A percentile compares a stretch with the other conserved stretches of the same genome.
Evolutionary conservation across 2,888 invertebrate species (phyloP).

Genomic region (Thymelicus acteon): DNA sequence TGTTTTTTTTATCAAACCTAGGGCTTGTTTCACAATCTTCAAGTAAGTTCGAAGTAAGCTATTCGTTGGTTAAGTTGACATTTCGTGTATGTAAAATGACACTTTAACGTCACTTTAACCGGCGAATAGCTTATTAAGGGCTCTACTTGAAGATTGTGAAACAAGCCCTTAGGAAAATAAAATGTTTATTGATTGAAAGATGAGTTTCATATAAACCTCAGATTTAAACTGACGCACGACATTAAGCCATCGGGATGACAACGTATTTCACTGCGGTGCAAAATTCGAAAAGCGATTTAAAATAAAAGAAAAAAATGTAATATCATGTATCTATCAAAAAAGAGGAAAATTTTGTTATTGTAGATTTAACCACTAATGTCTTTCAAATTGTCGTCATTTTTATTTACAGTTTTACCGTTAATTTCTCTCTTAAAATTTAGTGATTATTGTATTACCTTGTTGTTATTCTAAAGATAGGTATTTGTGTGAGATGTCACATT

Average conservation of each 20-base stretch:
- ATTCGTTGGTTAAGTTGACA: too few relatives aligned
- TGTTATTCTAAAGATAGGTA: constrained; percentile 75
- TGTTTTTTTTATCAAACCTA: too few relatives aligned
- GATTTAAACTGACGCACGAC: constrained; percentile 23
- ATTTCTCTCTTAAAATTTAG: constrained; percentile 76
- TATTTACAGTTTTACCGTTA: constrained; percentile 79
- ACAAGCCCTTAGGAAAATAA: too few relatives aligned
- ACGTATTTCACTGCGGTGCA: constrained; percentile 59
- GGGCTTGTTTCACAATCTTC: too few relatives aligned
- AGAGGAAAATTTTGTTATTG: constrained; percentile 81
- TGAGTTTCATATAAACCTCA: not conserved
- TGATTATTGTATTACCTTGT: constrained; percentile 75
- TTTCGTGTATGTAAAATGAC: too few relatives aligned
- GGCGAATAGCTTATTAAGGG: too few relatives aligned
- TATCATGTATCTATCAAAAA: constrained; percentile 79
- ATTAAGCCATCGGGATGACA: constrained; percentile 74
- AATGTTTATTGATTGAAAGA: not conserved
- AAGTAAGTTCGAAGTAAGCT: too few relatives aligned
- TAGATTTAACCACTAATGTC: constrained; percentile 81
- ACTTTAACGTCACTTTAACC: too few relatives aligned
- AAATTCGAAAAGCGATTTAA: constrained; percentile 80
- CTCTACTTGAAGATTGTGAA: too few relatives aligned
- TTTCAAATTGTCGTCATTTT: constrained; percentile 82
- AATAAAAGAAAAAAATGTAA: constrained; percentile 72
- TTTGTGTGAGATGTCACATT: constrained; percentile 79